These are phyloP conservation scores for Toxotes lorentzi DNA, from an alignment of 2,797 vertebrate genomes.

Conservation along the genomic window DNA sequence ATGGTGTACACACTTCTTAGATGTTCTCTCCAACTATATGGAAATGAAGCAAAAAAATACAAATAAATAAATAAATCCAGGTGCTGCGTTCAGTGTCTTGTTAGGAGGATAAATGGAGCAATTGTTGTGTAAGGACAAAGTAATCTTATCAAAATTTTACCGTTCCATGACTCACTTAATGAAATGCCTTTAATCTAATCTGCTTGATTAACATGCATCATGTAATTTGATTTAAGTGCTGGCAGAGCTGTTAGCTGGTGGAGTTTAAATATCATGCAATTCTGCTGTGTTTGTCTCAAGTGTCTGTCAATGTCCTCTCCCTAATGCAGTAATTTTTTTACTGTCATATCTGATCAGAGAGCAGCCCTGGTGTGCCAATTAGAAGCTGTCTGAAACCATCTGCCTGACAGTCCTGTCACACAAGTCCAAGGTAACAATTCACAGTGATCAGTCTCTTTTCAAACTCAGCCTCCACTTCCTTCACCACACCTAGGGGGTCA, in stretches of 20 bases:
- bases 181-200: conserved; percentile 71
- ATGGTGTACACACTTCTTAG: not conserved
- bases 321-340: conserved; percentile 17
- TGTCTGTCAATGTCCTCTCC: conserved; percentile 7
- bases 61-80: conserved; percentile 2
- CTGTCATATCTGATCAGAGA: conserved; percentile 60
- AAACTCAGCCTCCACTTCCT: not conserved
- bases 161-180: conserved; percentile 70
- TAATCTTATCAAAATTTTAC: conserved; percentile 62
- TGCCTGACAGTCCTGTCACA: conserved; percentile 38
- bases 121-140: conserved; percentile 51
- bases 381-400: conserved; percentile 47
- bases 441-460: not conserved
- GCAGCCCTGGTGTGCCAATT: conserved; percentile 34
- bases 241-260: conserved; percentile 25
- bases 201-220: conserved; percentile 57
- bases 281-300: conserved; percentile 25
- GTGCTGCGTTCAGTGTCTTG: conserved; percentile 13
- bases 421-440: conserved; percentile 24
- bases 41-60: not conserved
- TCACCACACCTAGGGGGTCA: conserved; percentile 18
- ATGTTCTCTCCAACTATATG: not conserved
- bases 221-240: conserved; percentile 62
- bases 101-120: conserved; percentile 44
- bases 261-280: conserved; percentile 25